Evolutionary conservation across 2,888 invertebrate genomes (phyloP).

Genomic region (Synanthedon andrenaeformis): DNA sequence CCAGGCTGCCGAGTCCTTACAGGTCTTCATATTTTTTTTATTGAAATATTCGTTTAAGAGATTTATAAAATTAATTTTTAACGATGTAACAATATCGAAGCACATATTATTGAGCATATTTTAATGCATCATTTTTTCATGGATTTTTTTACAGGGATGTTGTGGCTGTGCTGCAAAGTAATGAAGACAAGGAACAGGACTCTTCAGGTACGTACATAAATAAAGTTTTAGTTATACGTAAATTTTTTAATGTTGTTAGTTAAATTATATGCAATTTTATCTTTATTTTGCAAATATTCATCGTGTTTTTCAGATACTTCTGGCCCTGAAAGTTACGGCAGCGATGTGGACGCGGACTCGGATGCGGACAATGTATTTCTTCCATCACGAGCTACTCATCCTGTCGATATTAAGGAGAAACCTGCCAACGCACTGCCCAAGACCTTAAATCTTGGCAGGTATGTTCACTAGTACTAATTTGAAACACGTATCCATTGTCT

Average conservation of each 20-base stretch:
- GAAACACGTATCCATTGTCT: no score
- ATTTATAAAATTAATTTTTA: neutral
- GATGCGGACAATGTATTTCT: slow-evolving; percentile 64
- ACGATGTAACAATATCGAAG: neutral
- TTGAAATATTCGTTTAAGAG: neutral
- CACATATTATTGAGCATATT: no score
- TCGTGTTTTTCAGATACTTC: slow-evolving; percentile 43
- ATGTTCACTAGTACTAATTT: slow-evolving; percentile 1
- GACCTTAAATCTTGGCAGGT: slow-evolving; percentile 61
- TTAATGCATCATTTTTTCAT: neutral
- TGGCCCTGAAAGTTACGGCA: slow-evolving; percentile 75
- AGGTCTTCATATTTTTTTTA: slow-evolving; percentile 43
- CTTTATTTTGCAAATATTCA: no score
- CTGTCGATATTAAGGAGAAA: slow-evolving; percentile 26
- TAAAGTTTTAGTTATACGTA: no score
- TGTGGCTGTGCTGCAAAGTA: slow-evolving; percentile 76
- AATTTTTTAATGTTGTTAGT: no score
- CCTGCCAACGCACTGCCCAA: slow-evolving; percentile 51
- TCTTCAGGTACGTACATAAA: slow-evolving; percentile 41
- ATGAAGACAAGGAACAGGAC: slow-evolving; percentile 71
- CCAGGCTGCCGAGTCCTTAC: slow-evolving; percentile 85
- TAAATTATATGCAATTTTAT: no score
- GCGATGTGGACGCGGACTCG: slow-evolving; percentile 61
- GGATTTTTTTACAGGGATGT: slow-evolving; percentile 68
- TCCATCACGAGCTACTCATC: slow-evolving; percentile 49